phyloP scores from a whole-genome alignment of 2,888 invertebrate genomes.

The Mythimna impura region DNA sequence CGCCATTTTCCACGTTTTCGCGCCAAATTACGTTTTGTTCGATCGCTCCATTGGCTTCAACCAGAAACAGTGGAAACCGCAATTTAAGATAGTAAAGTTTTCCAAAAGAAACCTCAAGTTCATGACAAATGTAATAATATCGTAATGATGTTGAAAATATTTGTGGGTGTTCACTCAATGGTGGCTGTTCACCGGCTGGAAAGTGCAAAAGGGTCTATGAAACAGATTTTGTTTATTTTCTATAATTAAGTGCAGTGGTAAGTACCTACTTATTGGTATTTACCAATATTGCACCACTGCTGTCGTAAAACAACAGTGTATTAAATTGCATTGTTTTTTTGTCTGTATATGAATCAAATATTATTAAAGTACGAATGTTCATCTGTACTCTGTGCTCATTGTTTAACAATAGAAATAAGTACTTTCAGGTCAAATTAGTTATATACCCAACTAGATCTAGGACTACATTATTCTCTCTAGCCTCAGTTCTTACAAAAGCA shows the following conservation, averaged over 20 bases:
- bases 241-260: constrained; percentile 19
- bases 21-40: constrained; percentile 58
- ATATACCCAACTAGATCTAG: no score
- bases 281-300: constrained; percentile 24
- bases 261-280: constrained; percentile 45
- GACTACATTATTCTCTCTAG: no score
- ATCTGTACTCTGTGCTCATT: neutral
- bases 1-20: constrained; percentile 67
- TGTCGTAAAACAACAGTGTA: constrained; percentile 12
- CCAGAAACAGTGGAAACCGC: constrained; percentile 66
- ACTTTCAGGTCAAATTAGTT: no score
- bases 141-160: constrained; percentile 41
- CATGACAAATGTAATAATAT: constrained; percentile 64
- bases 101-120: constrained; percentile 78
- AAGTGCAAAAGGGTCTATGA: constrained; percentile 42
- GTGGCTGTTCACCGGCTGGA: constrained; percentile 43
- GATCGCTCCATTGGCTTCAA: constrained; percentile 51
- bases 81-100: constrained; percentile 63
- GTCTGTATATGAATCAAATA: neutral
- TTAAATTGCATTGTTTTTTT: neutral
- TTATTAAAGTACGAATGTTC: neutral
- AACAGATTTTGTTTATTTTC: constrained; percentile 38
- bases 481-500: neutral
- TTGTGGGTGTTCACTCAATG: constrained; percentile 25
- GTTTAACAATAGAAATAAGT: no score